Conservation (phyloP, 2,113 vertebrate genomes). For the Acrocephalus arundinaceus region DNA sequence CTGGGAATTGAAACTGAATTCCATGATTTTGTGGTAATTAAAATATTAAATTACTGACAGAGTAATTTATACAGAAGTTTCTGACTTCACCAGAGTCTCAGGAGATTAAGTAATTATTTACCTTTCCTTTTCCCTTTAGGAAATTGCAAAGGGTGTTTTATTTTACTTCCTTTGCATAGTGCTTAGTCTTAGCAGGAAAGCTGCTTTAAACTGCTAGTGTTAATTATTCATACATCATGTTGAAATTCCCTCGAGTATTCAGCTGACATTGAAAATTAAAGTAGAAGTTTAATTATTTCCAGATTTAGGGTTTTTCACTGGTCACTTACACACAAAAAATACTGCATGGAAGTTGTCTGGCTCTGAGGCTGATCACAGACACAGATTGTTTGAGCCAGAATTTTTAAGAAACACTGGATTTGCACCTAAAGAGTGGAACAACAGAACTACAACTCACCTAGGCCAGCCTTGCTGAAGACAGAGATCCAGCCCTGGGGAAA, state of each 20-base stretch:
- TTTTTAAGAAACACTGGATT: background rate
- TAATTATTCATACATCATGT: constrained; percentile 18
- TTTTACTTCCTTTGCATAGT: background rate
- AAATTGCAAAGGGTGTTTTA: background rate
- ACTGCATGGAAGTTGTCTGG: background rate
- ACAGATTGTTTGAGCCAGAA: fast-evolving
- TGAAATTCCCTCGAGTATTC: background rate
- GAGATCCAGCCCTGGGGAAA: background rate
- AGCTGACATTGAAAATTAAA: background rate
- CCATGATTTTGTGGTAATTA: background rate
- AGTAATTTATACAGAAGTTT: background rate
- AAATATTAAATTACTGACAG: background rate
- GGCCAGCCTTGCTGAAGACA: background rate
- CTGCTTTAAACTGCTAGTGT: background rate
- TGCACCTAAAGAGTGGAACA: background rate
- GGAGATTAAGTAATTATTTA: constrained; percentile 8
- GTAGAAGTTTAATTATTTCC: background rate
- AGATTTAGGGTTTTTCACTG: background rate
- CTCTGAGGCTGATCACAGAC: background rate
- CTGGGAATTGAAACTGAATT: background rate
- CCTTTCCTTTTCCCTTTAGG: background rate
- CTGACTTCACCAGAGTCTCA: background rate
- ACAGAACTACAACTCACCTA: background rate
- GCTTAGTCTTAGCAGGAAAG: background rate
- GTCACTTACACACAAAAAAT: background rate